Evolutionary conservation across 2,888 invertebrate species (phyloP), one percentile per base, ranked within the genome.

Genomic region (Polydrusus tereticollis): DNA sequence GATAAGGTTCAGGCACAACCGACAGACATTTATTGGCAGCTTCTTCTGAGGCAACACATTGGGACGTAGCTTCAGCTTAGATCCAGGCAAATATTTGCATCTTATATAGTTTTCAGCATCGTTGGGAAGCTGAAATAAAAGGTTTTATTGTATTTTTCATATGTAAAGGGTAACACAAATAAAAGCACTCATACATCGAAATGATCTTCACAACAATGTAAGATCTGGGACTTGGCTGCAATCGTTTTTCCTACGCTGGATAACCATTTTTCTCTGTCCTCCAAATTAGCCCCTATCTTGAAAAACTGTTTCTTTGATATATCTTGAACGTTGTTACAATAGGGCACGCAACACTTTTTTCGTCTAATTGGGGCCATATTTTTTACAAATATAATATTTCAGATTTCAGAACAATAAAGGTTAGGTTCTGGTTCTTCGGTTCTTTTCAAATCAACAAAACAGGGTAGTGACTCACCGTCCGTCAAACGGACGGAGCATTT

Each of bases 121-220:
- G 20, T 72, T 72, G n/a, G 72, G 62, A 10, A 72, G 47, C 72
- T 72, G 20, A 23, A 71, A 66, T 5, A 57, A 26, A 52, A 47
- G 21, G 18, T 43, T 18, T 45, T 20, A 16, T 20, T 47, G 47
- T 47, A 20, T 47, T 47, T 12, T 12, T 47, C 2, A 47, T 10
- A 20, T 10, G 1, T 7, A 21, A 2, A 1, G 6, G 10, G 1
- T n/a, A n/a, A n/a, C n/a, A n/a, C 12, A 47, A 26, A 12, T 21
- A 33, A 36, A 18, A 20, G 55, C 29, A 8, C 18, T 55, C 60
- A 52, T 67, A 72, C 72, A 72, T 72, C 67, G 16, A 66, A 72
- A 62, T 72, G 75, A 52, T 74, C 65, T 69, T 72, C 68, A 33
- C 72, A 72, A 47, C 66, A 67, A 36, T 65, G 21, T 12, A 65